Base-by-base conservation (phyloP, 2,113 vertebrate genomes). In the Recurvirostra avosetta region DNA sequence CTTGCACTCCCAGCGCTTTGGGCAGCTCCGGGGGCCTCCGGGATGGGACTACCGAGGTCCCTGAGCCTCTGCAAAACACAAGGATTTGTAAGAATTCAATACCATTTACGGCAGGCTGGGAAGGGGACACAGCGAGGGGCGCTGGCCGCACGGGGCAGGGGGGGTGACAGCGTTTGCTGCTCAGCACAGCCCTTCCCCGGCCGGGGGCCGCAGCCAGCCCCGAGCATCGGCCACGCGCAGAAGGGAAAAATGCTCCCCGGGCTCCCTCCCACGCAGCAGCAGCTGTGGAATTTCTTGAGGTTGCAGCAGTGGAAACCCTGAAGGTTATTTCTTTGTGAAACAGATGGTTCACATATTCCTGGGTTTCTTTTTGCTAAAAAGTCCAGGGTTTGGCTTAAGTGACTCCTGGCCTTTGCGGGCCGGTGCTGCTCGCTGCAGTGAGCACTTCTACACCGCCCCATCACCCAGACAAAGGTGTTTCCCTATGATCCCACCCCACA, bases 281-380 rank as follows among this genome's bases (percentile, higher is more conserved):
- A 96, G 95, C 91, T 96, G 93, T 82, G 94, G 93, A 91, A 95
- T 95, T 96, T 91, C 91, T 92, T 87, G 94, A 91, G 77, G 90
- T 59, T 85, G 84, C 77, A 87, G 88, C 87, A 87, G 84, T 96
- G 58, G 45, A 91, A 96, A 91, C 80, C 93, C 90, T 79, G 84
- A 59, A 94, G 94, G 84, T 87, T 89, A 47, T 87, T 91, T 81
- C 73, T 92, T 38, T 72, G 52, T 52, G 3, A 59, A 92, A 78
- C 65, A 89, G 81, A 25, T 5, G 0, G 30, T 43, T 88, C 32
- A 34, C 52, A 47, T 88, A 62, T 45, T 91, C 79, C 58, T 52
- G 26, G 11, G 73, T 86, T 93, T 80, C 63, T 66, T 41, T 52
- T 53, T 0, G 7, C 36, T 81, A 19, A 58, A 17, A 83, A 47